Percentiles rank a stretch among this genome's conserved stretches.
phyloP scores from a whole-genome alignment of 1,140 invertebrate species.

The Drosophila bipectinata region DNA sequence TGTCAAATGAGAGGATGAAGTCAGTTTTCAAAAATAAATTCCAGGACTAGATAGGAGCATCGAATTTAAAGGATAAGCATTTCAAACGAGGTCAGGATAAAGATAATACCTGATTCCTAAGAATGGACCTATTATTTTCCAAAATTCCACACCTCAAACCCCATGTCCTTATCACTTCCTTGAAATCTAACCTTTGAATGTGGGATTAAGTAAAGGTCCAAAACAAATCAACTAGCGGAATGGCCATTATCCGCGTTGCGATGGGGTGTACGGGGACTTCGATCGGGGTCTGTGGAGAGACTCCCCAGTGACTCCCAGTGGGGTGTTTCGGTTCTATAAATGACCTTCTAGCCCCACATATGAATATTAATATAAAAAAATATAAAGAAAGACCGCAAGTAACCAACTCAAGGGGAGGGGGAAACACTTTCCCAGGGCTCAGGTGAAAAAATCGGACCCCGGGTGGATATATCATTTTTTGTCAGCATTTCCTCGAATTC shows the following conservation, averaged over 20 bases:
- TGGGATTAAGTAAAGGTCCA: conserved; percentile 24
- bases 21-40: background rate
- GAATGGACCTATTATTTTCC: background rate
- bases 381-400: background rate
- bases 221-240: conserved; percentile 23
- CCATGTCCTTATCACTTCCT: conserved; percentile 17
- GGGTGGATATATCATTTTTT: conserved; percentile 42
- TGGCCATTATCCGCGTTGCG: conserved; percentile 22
- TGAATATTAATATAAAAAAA: conserved; percentile 43
- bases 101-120: too few relatives aligned
- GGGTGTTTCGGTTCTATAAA: conserved; percentile 19
- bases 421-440: conserved; percentile 16
- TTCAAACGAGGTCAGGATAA: background rate
- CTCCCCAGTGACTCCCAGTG: conserved; percentile 7
- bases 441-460: conserved; percentile 29
- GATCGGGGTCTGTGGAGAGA: conserved; percentile 6
- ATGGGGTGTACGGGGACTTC: conserved; percentile 9
- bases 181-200: conserved; percentile 24
- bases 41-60: too few relatives aligned
- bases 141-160: background rate
- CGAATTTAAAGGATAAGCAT: background rate
- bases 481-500: conserved; percentile 43
- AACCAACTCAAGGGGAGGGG: conserved; percentile 5
- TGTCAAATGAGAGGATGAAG: background rate
- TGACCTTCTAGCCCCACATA: conserved; percentile 43